Conservation (phyloP, 2,888 invertebrate genomes). For the Drosophila atroscutellata region DNA sequence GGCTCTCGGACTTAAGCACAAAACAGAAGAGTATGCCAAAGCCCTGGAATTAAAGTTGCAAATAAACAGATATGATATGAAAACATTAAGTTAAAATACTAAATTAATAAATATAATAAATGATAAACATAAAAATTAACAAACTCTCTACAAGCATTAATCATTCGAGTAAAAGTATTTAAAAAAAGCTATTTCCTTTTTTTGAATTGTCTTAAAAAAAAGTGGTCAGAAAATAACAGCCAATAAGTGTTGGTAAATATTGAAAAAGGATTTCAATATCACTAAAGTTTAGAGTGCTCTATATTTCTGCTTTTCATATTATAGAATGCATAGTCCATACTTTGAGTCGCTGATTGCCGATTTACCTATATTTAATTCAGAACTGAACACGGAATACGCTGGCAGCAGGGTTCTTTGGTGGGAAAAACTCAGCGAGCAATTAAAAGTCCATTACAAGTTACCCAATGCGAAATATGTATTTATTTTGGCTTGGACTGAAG, state of each 20-base stretch:
- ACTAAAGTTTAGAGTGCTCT: not conserved
- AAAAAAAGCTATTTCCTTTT: not conserved
- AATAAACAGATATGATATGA: not conserved
- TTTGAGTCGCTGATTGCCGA: not conserved
- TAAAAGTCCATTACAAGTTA: slow-evolving; percentile 47
- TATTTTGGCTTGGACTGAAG: not conserved
- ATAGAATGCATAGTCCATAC: not conserved
- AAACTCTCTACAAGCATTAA: not conserved
- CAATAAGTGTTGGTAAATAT: not conserved
- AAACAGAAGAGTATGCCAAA: slow-evolving; percentile 84
- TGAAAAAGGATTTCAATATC: not conserved
- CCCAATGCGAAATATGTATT: not conserved
- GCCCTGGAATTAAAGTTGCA: slow-evolving; percentile 73
- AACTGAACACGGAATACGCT: not conserved
- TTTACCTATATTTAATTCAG: not conserved
- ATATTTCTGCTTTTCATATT: not conserved
- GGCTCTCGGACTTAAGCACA: slow-evolving; percentile 84
- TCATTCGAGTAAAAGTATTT: not conserved
- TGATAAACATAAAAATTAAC: not conserved
- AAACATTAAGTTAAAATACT: not conserved
- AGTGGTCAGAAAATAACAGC: not conserved
- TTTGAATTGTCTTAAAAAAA: not conserved
- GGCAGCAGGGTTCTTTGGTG: slow-evolving; percentile 1
- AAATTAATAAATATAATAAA: not conserved
- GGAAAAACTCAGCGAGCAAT: slow-evolving; percentile 20